Evolutionary conservation across 2,797 vertebrate species (phyloP), one percentile per base, ranked within the genome.

Genomic region (Tamandua tetradactyla): DNA sequence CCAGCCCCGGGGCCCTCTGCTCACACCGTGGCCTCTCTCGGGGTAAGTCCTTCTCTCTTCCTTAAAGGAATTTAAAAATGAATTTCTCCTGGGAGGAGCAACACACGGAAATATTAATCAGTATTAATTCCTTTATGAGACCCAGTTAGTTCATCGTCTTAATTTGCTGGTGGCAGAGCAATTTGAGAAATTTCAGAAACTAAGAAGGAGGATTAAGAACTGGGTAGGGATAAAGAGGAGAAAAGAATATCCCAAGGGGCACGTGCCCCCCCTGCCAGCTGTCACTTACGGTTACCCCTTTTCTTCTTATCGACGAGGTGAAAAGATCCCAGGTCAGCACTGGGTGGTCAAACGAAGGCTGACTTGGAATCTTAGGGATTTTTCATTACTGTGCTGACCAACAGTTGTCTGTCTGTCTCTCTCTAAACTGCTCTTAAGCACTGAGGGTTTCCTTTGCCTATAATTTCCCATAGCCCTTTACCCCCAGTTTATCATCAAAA

Each of bases 21-120:
- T 75, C 52, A 10, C 1, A 15, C 35, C 2, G 3, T 92, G 89
- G 55, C 30, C 49, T 85, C 62, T 27, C 81, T 81, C 52, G 37
- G 7, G 17, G 66, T 81, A 78, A 92, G 44, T 57, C 69, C 68
- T 89, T 96, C n/a, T 81, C 25, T 89, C 32, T 69, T 87, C 44
- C 37, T 87, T 62, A 88, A 66, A 94, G 78, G 94, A 66, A 72
- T 76, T 78, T 87, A 69, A 72, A 95, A 94, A 94, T 87, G 27
- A 18, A 40, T 82, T 95, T 88, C 74, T 78, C 89, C 79, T 88
- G 83, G 91, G 91, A 95, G 74, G 55, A 92, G 74, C 37, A 57
- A 64, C 59, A 88, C 52, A 88, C 62, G 49, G 94, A 87, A 76
- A n/a, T 81, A 85, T 69, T 88, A 95, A 94, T 95, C 85, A 94